Conservation (phyloP, 64 coral and sea anemone genomes). For the Pocillopora verrucosa region DNA sequence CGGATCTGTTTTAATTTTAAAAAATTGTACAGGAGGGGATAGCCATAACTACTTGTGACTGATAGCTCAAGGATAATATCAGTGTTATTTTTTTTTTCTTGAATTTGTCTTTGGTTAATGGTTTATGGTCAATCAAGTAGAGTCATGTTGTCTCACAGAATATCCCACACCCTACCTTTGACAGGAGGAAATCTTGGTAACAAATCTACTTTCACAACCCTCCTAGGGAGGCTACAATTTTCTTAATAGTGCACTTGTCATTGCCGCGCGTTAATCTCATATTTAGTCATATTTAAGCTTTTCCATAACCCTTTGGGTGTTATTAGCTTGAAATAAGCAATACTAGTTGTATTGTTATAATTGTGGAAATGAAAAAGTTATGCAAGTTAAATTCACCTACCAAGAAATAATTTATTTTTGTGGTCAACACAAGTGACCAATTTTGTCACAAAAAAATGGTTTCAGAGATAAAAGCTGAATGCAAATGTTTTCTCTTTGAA, state of each 20-base stretch:
- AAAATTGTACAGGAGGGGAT: neutral
- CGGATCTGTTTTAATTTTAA: neutral
- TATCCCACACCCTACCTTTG: too few species aligned
- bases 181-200: too few species aligned
- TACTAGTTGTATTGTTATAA: conserved; percentile 15
- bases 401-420: conserved; percentile 21
- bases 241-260: too few species aligned
- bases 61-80: neutral
- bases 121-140: too few species aligned
- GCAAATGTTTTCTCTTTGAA: neutral
- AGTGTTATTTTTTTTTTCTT: neutral
- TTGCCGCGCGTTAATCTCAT: neutral
- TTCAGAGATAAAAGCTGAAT: neutral
- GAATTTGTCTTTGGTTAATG: too few species aligned
- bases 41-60: neutral
- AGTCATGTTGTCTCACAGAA: too few species aligned
- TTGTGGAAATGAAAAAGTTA: neutral
- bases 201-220: too few species aligned
- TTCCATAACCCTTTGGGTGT: neutral
- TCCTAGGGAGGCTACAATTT: too few species aligned
- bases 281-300: neutral
- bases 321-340: neutral
- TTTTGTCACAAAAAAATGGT: neutral
- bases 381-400: conserved; percentile 9
- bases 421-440: neutral